Conservation (phyloP, 2,888 invertebrate genomes). For the Synanthedon vespiformis region DNA sequence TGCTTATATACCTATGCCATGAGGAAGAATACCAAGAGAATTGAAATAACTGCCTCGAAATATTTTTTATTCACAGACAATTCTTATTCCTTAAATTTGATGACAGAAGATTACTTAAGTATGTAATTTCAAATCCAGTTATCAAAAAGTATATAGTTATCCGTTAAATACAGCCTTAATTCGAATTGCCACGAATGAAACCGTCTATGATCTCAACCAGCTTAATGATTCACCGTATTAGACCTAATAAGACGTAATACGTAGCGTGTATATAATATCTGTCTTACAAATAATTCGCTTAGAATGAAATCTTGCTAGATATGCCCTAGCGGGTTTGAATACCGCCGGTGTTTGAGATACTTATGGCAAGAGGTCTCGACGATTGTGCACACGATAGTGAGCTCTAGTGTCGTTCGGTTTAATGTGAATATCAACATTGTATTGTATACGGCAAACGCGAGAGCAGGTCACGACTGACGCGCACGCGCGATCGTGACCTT, state of each 20-base stretch:
- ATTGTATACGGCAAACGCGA: conserved; percentile 37
- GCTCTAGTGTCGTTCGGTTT: conserved; percentile 41
- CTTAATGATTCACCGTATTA: conserved; percentile 18
- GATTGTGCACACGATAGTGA: conserved; percentile 36
- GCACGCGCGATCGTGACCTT: conserved; percentile 71
- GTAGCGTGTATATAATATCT: not conserved
- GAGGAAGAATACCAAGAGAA: too few species aligned
- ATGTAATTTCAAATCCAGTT: too few species aligned
- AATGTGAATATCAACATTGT: conserved; percentile 39
- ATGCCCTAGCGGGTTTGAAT: conserved; percentile 27
- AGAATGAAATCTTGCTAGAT: conserved; percentile 31
- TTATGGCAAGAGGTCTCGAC: conserved; percentile 39
- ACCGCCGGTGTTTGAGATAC: conserved; percentile 29
- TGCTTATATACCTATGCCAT: too few species aligned
- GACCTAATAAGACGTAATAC: conserved; percentile 5
- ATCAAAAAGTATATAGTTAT: too few species aligned
- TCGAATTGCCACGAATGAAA: conserved; percentile 22
- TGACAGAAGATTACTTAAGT: too few species aligned
- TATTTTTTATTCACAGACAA: too few species aligned
- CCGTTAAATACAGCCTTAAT: not conserved
- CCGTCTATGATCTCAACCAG: conserved; percentile 47
- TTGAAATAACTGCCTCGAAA: too few species aligned
- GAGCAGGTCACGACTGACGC: conserved; percentile 67
- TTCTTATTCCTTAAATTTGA: too few species aligned
- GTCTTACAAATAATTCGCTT: conserved; percentile 11